Percentiles rank a stretch among this genome's conserved stretches.
Conservation (phyloP, 37 sponge, comb jelly and placozoan species). For the Mnemiopsis leidyi region DNA sequence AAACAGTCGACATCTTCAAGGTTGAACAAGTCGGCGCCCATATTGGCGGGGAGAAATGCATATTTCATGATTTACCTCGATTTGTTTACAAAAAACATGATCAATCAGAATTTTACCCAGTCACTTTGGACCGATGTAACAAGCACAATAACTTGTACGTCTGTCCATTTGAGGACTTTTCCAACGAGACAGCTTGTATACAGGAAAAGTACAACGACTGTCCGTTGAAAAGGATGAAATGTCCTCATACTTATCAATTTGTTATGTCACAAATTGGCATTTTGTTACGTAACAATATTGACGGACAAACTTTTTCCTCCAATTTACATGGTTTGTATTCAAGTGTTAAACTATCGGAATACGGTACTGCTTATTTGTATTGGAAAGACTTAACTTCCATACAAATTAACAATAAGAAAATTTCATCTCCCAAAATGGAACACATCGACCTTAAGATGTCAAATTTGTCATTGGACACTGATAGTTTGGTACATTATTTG, state of each 20-base stretch:
- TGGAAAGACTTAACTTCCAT: not conserved
- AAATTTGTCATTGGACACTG: not conserved
- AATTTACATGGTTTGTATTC: not conserved
- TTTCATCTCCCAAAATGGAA: not conserved
- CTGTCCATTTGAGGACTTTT: not conserved
- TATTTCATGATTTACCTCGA: not conserved
- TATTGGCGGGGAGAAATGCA: not conserved
- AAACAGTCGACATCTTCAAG: not conserved
- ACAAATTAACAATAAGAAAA: not conserved
- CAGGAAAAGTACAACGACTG: not conserved
- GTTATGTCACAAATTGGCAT: not conserved
- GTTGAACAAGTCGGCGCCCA: not conserved
- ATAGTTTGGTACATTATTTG: not conserved
- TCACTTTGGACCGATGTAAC: not conserved
- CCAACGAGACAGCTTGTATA: not conserved
- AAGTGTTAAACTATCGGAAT: not conserved
- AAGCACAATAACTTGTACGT: conserved; percentile 1
- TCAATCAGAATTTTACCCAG: not conserved
- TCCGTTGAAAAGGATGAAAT: not conserved
- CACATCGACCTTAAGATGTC: not conserved
- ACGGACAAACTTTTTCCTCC: not conserved
- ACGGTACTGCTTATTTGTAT: not conserved
- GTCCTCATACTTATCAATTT: not conserved
- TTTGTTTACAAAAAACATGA: not conserved
- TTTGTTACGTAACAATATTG: not conserved